These are phyloP conservation scores for Dilophus febrilis DNA, from an alignment of 2,888 invertebrate species.

Conservation along the genomic window DNA sequence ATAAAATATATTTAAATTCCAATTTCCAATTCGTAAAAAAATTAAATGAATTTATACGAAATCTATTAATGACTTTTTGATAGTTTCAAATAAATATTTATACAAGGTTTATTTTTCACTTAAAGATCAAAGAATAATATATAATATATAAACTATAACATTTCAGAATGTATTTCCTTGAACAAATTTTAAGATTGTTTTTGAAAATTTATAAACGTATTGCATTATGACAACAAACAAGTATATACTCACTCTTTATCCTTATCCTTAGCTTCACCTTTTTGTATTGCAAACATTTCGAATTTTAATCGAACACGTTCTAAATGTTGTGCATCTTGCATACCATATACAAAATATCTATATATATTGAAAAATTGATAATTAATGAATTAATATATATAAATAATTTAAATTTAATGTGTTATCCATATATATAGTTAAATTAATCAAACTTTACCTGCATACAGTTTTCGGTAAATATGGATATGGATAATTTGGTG, in stretches of 20 bases:
- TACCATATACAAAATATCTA: conserved; percentile 91
- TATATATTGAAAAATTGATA: conserved; percentile 14
- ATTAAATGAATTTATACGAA: no score
- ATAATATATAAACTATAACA: no score
- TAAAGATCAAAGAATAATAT: no score
- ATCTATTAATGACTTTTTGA: no score
- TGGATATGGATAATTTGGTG: conserved; percentile 90
- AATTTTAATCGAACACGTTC: conserved; percentile 86
- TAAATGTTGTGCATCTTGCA: conserved; percentile 92
- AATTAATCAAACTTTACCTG: conserved; percentile 37
- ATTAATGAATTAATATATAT: neutral
- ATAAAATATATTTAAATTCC: no score
- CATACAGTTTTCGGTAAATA: conserved; percentile 94
- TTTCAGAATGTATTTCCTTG: no score
- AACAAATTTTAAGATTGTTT: no score
- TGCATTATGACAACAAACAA: no score
- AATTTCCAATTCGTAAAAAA: no score
- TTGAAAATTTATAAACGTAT: no score
- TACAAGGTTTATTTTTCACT: no score
- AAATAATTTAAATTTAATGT: neutral
- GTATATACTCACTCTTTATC: conserved; percentile 64
- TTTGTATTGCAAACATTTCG: conserved; percentile 77
- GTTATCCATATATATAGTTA: neutral
- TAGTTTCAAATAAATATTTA: no score
- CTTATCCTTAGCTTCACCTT: conserved; percentile 44